These are phyloP conservation scores for Nymphalis polychloros DNA, from an alignment of 2,888 invertebrate species.

Conservation along the genomic window DNA sequence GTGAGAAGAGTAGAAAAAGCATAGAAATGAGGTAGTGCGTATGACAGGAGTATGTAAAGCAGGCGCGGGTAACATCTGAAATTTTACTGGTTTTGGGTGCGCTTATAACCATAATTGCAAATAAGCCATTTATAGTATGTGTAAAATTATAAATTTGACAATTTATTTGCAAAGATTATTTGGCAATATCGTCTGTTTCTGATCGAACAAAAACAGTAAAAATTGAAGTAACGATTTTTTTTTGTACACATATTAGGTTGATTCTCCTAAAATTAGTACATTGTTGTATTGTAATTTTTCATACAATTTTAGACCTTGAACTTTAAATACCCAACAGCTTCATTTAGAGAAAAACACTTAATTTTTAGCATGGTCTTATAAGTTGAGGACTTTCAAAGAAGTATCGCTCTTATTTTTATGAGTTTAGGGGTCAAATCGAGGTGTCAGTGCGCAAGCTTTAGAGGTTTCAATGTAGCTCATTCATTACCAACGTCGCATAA, in stretches of 20 bases:
- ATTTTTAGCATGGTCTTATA: conserved; percentile 2
- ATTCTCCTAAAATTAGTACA: neutral
- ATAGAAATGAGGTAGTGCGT: too few relatives aligned
- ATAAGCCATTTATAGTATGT: too few relatives aligned
- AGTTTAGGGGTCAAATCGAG: conserved; percentile 1
- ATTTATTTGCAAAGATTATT: too few relatives aligned
- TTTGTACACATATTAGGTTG: neutral
- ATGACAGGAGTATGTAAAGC: too few relatives aligned
- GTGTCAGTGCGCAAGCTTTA: neutral
- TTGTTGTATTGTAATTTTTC: conserved; percentile 6
- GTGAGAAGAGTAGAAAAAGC: too few relatives aligned
- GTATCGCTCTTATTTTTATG: neutral
- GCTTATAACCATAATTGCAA: too few relatives aligned
- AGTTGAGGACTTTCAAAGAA: neutral
- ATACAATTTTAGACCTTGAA: conserved; percentile 15
- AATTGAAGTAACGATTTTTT: neutral
- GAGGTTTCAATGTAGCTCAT: conserved; percentile 11
- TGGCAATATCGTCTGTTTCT: neutral
- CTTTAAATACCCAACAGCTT: conserved; percentile 4
- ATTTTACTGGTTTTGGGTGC: too few relatives aligned
- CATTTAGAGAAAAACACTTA: conserved; percentile 1
- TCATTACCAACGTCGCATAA: conserved; percentile 15
- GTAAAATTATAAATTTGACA: too few relatives aligned
- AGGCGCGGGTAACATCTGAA: too few relatives aligned
- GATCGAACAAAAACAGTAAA: neutral